phyloP scores from a whole-genome alignment of 2,113 vertebrate genomes.

The Silurus meridionalis region DNA sequence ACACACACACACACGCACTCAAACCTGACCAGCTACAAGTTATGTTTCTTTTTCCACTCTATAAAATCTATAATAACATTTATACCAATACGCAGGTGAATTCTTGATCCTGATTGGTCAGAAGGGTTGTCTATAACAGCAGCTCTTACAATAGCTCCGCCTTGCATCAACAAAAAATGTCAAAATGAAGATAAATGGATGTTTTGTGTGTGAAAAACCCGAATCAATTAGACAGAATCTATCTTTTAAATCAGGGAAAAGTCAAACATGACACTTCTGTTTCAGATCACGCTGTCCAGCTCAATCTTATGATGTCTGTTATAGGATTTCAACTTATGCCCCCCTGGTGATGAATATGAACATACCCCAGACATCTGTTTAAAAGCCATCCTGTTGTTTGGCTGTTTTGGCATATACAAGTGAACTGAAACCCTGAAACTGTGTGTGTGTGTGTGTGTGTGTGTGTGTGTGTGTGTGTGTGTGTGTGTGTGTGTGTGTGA shows the following conservation, averaged over 20 bases:
- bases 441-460: not conserved
- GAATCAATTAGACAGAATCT: too few relatives aligned
- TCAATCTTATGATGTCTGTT: too few relatives aligned
- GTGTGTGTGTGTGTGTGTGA: slow-evolving; percentile 16
- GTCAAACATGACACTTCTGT: too few relatives aligned
- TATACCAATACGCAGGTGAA: not conserved
- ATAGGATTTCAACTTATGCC: not conserved
- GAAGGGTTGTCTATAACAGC: not conserved
- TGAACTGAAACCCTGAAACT: not conserved
- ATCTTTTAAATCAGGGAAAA: too few relatives aligned
- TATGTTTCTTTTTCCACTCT: too few relatives aligned
- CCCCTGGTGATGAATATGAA: not conserved
- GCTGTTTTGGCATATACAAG: not conserved
- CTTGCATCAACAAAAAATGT: too few relatives aligned
- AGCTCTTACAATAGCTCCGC: not conserved
- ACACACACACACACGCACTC: too few relatives aligned
- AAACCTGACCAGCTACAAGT: too few relatives aligned
- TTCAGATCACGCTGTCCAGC: too few relatives aligned
- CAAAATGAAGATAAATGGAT: too few relatives aligned
- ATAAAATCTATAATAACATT: not conserved
- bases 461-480: slow-evolving; percentile 6
- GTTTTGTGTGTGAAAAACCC: too few relatives aligned
- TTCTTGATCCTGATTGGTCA: not conserved
- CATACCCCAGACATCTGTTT: not conserved
- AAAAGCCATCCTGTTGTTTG: not conserved